Percentiles rank a stretch among this genome's conserved stretches.
Conservation (phyloP, 2,888 invertebrate species). For the Serrognathus titanus region DNA sequence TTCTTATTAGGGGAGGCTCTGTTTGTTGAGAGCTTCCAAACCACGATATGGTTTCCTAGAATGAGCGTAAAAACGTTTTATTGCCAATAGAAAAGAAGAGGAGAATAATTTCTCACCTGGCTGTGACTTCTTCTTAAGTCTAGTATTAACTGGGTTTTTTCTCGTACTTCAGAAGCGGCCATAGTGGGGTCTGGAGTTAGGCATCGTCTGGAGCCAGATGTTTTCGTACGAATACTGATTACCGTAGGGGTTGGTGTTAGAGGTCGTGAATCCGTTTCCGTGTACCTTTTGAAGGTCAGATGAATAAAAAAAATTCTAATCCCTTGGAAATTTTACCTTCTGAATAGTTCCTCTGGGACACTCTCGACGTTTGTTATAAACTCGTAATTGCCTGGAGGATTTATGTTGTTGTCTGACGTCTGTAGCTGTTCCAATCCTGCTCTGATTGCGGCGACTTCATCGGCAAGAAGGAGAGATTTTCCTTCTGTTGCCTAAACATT, state of each 20-base stretch:
- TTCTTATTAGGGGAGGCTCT: constrained; percentile 46
- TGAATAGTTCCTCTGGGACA: constrained; percentile 72
- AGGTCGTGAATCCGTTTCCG: constrained; percentile 81
- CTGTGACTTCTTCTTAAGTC: constrained; percentile 68
- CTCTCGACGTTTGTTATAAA: constrained; percentile 54
- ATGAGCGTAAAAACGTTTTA: neutral
- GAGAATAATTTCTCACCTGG: constrained; percentile 50
- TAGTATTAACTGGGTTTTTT: constrained; percentile 67
- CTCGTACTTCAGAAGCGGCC: constrained; percentile 46
- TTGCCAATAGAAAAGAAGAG: neutral
- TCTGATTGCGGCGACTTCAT: constrained; percentile 44
- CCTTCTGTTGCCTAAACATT: constrained; percentile 36
- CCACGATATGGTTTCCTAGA: constrained; percentile 53
- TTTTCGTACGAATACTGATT: constrained; percentile 67
- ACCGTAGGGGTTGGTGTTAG: constrained; percentile 76
- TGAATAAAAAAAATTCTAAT: too few relatives aligned
- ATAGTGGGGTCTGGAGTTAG: constrained; percentile 67
- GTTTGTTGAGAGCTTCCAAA: constrained; percentile 45
- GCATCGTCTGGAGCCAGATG: constrained; percentile 63
- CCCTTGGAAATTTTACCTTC: constrained; percentile 46
- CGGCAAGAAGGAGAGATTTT: constrained; percentile 39
- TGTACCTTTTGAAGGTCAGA: constrained; percentile 55
- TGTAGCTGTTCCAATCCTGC: constrained; percentile 36
- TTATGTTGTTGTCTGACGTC: constrained; percentile 5
- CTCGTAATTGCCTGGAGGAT: neutral